Base-by-base conservation (phyloP, 2,113 vertebrate genomes). In the Archocentrus centrarchus region DNA sequence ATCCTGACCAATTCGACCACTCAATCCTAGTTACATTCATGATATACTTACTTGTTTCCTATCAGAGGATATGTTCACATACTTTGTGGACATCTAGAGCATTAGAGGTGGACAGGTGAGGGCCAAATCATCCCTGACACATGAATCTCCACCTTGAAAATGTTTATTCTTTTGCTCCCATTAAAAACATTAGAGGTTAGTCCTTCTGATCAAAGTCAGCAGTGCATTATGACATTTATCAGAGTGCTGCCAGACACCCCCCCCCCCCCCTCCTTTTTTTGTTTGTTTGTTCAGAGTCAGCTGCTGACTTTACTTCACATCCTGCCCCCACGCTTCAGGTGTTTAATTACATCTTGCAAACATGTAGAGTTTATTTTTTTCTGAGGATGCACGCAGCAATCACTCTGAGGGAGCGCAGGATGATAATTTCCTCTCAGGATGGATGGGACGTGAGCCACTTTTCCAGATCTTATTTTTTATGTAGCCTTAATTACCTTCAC, bases 341-440 rank as follows among this genome's bases (percentile, higher is more conserved):
- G 68, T 73, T 73, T 73, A 73, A 73, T 73, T 73, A 55, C 68
- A 73, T 73, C 68, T 73, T n/a, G 27, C 68, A 73, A 55, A 73
- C 18, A 47, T 73, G 27, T 73, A 55, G 18, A 55, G 68, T 55
- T 73, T 14, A 35, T 73, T 55, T 73, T 44, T 73, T 73, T 55
- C 66, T n/a, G 6, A 73, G 66, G 66, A 73, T 73, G 66, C 47
- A 73, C 27, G 3, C 66, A 73, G 17, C 66, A 50, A 17, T 53
- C 66, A 73, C 27, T 73, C 66, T 20, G 66, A 73, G 66, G 24
- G 66, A 70, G 44, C 0, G 3, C 66, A 70, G 66, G 27, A 73
- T 53, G 66, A 53, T 73, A 73, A 73, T 73, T 73, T 73, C 66
- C 47, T 73, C 66, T 53, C 47, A 53, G 66, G 47, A 53, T 73